Evolutionary conservation across 2,888 invertebrate species (phyloP).

Genomic region (Brenthis daphne): DNA sequence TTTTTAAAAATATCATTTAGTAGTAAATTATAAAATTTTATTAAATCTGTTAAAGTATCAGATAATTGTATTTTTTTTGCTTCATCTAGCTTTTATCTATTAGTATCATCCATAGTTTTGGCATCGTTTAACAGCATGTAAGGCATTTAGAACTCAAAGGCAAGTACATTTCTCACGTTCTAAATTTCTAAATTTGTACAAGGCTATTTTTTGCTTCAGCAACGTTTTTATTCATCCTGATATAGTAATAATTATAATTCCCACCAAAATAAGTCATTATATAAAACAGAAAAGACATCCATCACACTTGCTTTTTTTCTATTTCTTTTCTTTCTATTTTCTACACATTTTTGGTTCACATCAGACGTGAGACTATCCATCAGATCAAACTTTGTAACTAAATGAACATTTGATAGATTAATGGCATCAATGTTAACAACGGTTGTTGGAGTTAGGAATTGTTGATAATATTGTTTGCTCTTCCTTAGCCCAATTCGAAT

Average conservation of each 20-base stretch:
- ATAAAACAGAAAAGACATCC: neutral
- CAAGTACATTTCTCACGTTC: no score
- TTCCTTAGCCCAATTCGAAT: slow-evolving; percentile 22
- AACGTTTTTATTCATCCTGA: no score
- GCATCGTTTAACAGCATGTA: no score
- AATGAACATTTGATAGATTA: slow-evolving; percentile 40
- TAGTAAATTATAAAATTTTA: neutral
- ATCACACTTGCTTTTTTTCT: slow-evolving; percentile 2
- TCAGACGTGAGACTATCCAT: slow-evolving; percentile 14
- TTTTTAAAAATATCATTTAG: neutral
- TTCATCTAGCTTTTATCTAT: no score
- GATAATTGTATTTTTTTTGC: no score
- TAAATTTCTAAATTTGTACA: no score
- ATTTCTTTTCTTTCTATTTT: neutral
- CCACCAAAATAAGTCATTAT: no score
- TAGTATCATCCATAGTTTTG: no score
- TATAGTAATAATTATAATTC: no score
- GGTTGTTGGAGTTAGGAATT: slow-evolving; percentile 16
- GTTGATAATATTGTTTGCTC: slow-evolving; percentile 33
- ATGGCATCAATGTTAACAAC: slow-evolving; percentile 40
- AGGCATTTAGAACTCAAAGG: no score
- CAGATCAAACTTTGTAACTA: slow-evolving; percentile 25
- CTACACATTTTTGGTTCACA: neutral
- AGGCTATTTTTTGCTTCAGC: no score
- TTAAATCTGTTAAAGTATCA: no score